phyloP scores from a whole-genome alignment of 2,113 vertebrate species.

The Gallinago paraguaiae region DNA sequence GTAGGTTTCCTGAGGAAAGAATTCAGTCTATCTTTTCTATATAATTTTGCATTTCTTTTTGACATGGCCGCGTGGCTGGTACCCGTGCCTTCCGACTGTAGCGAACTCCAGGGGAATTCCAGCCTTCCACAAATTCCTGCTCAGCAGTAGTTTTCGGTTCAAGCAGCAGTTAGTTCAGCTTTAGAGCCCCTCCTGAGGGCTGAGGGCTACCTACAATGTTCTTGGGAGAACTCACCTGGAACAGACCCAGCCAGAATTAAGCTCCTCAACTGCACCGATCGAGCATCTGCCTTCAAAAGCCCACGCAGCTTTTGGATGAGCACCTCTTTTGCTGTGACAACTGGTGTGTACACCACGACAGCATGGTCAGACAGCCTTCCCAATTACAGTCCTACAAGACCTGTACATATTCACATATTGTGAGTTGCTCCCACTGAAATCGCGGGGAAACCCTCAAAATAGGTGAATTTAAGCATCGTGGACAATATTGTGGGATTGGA shows the following conservation, averaged over 20 bases:
- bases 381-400: background rate
- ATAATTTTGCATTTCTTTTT: background rate
- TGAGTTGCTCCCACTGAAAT: background rate
- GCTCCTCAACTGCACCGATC: background rate
- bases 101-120: background rate
- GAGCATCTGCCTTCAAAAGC: background rate
- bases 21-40: background rate
- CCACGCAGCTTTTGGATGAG: background rate
- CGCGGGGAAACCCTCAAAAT: background rate
- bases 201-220: background rate
- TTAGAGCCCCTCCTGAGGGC: background rate
- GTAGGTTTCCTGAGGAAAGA: background rate
- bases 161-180: background rate
- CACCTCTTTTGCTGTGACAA: background rate
- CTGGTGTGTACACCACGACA: background rate
- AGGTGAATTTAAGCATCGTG: background rate
- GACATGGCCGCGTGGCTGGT: fast-evolving
- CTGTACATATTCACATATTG: background rate
- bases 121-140: background rate
- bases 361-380: background rate
- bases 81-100: background rate
- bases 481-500: background rate
- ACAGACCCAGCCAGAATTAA: fast-evolving
- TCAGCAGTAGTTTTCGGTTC: background rate
- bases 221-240: background rate